Conservation (phyloP, 2,113 vertebrate species). For the Parotia lawesii region DNA sequence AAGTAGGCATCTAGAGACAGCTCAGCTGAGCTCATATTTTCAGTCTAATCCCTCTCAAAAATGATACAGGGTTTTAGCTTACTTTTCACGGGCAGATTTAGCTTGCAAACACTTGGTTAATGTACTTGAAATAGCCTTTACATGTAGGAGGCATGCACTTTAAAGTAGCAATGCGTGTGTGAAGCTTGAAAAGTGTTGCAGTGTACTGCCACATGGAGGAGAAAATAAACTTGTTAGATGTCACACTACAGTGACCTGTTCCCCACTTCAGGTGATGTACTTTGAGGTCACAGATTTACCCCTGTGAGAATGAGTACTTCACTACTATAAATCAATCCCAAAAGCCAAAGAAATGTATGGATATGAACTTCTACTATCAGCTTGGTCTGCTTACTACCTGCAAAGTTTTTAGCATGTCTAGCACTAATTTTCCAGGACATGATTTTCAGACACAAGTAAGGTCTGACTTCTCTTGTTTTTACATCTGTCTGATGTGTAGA, state of each 20-base stretch:
- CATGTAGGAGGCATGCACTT: neutral
- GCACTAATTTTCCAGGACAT: neutral
- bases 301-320: neutral
- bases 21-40: neutral
- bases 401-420: neutral
- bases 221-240: neutral
- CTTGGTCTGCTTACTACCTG: neutral
- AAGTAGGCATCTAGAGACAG: neutral
- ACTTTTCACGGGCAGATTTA: neutral
- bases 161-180: neutral
- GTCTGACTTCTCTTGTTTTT: neutral
- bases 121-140: neutral
- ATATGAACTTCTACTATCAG: neutral
- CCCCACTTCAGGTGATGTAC: neutral
- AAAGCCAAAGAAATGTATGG: neutral
- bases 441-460: neutral
- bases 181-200: neutral
- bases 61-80: neutral
- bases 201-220: neutral
- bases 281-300: neutral
- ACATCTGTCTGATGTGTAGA: neutral
- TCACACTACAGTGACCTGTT: neutral
- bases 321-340: neutral
- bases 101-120: neutral
- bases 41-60: neutral